A percentile compares a stretch with the other conserved stretches of the same genome.
Evolutionary conservation across 2,888 invertebrate genomes (phyloP).

Genomic region (Formica aserva): DNA sequence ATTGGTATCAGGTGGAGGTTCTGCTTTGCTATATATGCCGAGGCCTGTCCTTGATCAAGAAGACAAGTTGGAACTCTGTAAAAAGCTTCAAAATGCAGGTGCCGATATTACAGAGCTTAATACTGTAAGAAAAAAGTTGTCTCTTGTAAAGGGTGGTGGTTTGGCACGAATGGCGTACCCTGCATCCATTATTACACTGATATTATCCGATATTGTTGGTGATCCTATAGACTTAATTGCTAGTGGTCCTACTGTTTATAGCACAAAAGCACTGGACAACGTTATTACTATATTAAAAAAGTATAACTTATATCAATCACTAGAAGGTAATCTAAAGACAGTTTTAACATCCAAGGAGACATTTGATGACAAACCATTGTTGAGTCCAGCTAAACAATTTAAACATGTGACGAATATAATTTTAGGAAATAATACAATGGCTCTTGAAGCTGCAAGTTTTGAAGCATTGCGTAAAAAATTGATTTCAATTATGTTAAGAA

Average conservation of each 20-base stretch:
- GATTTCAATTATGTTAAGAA: constrained; percentile 89
- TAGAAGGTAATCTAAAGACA: constrained; percentile 87
- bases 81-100: constrained; percentile 90
- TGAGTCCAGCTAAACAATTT: constrained; percentile 70
- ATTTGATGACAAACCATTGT: constrained; percentile 60
- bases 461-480: constrained; percentile 88
- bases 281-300: constrained; percentile 90
- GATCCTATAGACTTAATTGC: constrained; percentile 96
- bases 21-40: constrained; percentile 95
- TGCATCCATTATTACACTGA: constrained; percentile 91
- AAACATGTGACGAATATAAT: constrained; percentile 88
- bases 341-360: constrained; percentile 82
- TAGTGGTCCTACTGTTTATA: constrained; percentile 95
- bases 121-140: constrained; percentile 93
- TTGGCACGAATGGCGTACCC: constrained; percentile 90
- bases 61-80: constrained; percentile 92
- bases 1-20: constrained; percentile 97
- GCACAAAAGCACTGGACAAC: constrained; percentile 86
- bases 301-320: constrained; percentile 87
- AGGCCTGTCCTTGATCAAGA: constrained; percentile 90
- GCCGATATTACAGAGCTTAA: constrained; percentile 96
- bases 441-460: constrained; percentile 88
- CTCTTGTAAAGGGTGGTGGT: constrained; percentile 96
- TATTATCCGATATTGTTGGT: constrained; percentile 97
- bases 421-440: constrained; percentile 92